Percentiles rank a stretch among this genome's conserved stretches.
Evolutionary conservation across 2,797 vertebrate species (phyloP).

Genomic region (Sternarchorhynchus goeldii): DNA sequence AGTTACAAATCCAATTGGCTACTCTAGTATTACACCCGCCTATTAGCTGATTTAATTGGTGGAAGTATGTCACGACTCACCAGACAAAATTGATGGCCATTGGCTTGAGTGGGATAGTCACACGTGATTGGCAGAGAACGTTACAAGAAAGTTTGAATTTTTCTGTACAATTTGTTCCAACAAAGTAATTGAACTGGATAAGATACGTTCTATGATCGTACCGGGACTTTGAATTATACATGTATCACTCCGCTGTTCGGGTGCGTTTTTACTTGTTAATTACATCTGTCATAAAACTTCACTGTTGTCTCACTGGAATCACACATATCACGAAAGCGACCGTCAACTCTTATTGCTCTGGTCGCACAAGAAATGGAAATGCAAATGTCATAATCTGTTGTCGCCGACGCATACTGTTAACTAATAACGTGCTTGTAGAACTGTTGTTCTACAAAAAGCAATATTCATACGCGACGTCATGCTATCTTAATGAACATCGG

Average conservation of each 20-base stretch:
- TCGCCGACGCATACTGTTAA: no score
- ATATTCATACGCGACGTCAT: no score
- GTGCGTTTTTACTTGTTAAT: not conserved
- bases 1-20: conserved; percentile 43
- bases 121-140: conserved; percentile 24
- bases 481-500: no score
- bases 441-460: no score
- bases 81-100: conserved; percentile 1
- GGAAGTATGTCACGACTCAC: not conserved
- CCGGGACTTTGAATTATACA: not conserved
- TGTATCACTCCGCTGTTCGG: not conserved
- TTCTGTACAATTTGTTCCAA: not conserved
- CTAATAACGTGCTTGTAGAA: no score
- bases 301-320: not conserved
- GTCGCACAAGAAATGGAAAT: no score
- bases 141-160: conserved; percentile 2
- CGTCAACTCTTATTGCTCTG: not conserved
- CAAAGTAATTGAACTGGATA: no score
- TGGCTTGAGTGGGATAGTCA: not conserved
- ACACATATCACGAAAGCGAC: no score
- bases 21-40: not conserved
- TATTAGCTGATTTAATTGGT: conserved; percentile 23
- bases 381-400: no score
- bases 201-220: not conserved
- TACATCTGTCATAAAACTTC: not conserved